Evolutionary conservation across 2,797 vertebrate species (phyloP).

Genomic region (Xenopus petersii): DNA sequence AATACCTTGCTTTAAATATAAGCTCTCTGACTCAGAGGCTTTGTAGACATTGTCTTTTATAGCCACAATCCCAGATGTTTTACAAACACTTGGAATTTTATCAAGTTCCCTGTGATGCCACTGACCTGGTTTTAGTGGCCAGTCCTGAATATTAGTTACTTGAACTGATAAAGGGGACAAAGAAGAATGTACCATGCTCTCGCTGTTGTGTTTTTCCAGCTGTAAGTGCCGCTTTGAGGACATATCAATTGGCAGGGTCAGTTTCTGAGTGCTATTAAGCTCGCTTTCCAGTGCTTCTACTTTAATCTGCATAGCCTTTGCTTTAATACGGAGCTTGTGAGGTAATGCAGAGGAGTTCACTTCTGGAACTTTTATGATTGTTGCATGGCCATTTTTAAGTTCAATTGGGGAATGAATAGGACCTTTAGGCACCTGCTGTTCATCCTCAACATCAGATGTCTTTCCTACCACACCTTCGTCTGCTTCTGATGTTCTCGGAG

Average conservation of each 20-base stretch:
- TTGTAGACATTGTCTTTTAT: constrained; percentile 72
- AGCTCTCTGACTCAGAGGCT: constrained; percentile 71
- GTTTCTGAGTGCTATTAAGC: constrained; percentile 76
- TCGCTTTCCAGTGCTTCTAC: constrained; percentile 84
- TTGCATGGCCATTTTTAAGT: constrained; percentile 74
- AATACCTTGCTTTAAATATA: constrained; percentile 77
- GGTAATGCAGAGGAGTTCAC: constrained; percentile 81
- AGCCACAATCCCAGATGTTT: constrained; percentile 61
- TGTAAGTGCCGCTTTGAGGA: constrained; percentile 70
- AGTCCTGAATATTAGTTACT: constrained; percentile 84
- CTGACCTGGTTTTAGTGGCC: constrained; percentile 78
- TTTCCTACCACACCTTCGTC: constrained; percentile 84
- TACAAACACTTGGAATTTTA: constrained; percentile 67
- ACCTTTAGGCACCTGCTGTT: constrained; percentile 94
- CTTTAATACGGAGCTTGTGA: constrained; percentile 92
- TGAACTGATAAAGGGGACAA: constrained; percentile 83
- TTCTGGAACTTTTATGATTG: constrained; percentile 86
- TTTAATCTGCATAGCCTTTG: constrained; percentile 87
- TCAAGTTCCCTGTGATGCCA: constrained; percentile 79
- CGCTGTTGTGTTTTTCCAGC: constrained; percentile 62
- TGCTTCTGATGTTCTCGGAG: constrained; percentile 82
- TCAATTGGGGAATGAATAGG: constrained; percentile 73
- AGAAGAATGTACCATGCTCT: constrained; percentile 68
- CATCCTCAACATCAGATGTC: constrained; percentile 90
- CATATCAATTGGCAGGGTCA: constrained; percentile 70